Conservation (phyloP, 2,797 vertebrate genomes). For the Sebastes glaucus region DNA sequence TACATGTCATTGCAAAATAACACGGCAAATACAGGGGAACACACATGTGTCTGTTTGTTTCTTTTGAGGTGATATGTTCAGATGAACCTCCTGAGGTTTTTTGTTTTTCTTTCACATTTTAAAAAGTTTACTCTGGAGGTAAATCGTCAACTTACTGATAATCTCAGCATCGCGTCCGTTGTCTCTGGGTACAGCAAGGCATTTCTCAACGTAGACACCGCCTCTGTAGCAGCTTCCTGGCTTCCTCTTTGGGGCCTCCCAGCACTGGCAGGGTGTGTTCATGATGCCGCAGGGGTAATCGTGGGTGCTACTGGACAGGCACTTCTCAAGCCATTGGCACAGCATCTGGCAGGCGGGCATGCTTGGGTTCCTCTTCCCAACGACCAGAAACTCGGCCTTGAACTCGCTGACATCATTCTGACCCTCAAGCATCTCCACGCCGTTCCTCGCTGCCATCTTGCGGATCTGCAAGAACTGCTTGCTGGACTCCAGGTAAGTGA, state of each 20-base stretch:
- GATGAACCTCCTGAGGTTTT: neutral
- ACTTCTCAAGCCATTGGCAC: constrained; percentile 96
- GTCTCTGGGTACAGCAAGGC: constrained; percentile 86
- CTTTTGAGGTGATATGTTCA: neutral
- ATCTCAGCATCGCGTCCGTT: constrained; percentile 82
- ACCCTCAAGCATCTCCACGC: constrained; percentile 59
- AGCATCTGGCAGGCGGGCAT: constrained; percentile 97
- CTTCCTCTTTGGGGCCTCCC: constrained; percentile 88
- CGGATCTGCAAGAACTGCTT: constrained; percentile 98
- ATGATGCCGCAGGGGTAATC: constrained; percentile 97
- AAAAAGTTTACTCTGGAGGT: neutral
- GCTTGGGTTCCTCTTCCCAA: constrained; percentile 97
- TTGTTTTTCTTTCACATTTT: neutral
- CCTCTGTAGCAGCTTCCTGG: constrained; percentile 92
- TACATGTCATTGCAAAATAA: constrained; percentile 31
- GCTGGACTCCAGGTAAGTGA: constrained; percentile 96
- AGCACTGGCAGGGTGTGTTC: constrained; percentile 96
- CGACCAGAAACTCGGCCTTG: constrained; percentile 94
- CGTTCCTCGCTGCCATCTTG: constrained; percentile 79
- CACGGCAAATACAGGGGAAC: neutral
- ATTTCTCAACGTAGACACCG: constrained; percentile 93
- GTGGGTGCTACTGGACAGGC: constrained; percentile 92
- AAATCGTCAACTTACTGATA: constrained; percentile 85
- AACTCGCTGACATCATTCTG: constrained; percentile 86
- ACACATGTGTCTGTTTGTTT: constrained; percentile 10